Evolutionary conservation across 2,888 invertebrate species (phyloP).

Genomic region (Sthenelais limicola): DNA sequence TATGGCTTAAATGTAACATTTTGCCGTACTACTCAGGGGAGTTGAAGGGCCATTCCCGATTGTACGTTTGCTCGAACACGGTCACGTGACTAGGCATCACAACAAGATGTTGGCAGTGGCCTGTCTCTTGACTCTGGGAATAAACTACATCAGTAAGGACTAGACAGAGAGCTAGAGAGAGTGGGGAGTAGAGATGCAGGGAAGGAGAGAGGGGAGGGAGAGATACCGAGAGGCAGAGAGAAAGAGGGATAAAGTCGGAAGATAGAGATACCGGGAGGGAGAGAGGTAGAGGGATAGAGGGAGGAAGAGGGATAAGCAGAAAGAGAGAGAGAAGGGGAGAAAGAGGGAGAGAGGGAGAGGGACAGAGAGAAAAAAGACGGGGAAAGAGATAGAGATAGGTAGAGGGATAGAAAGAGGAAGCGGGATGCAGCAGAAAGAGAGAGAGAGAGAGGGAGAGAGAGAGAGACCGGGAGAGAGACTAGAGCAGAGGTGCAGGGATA

Average conservation of each 20-base stretch:
- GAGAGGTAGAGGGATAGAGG: background rate
- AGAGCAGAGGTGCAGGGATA: background rate
- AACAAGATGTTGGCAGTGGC: no score
- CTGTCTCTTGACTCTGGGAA: no score
- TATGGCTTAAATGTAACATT: no score
- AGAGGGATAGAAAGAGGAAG: background rate
- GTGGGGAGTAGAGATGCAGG: background rate
- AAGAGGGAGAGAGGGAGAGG: slow-evolving; percentile 4
- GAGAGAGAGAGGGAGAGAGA: background rate
- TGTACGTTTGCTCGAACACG: background rate
- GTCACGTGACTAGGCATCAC: no score
- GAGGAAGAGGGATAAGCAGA: background rate
- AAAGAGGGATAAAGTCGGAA: background rate
- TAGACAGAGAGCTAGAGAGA: background rate
- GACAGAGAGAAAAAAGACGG: background rate
- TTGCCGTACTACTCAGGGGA: no score
- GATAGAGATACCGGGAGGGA: background rate
- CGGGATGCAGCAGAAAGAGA: background rate
- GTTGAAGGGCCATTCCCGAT: no score
- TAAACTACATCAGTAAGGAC: background rate
- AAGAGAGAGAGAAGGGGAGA: background rate
- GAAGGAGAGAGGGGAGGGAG: background rate
- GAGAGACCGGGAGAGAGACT: background rate
- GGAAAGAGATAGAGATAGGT: background rate
- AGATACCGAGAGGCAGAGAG: background rate